Base-by-base conservation (phyloP, 1,140 invertebrate genomes). In the Solen grandis region DNA sequence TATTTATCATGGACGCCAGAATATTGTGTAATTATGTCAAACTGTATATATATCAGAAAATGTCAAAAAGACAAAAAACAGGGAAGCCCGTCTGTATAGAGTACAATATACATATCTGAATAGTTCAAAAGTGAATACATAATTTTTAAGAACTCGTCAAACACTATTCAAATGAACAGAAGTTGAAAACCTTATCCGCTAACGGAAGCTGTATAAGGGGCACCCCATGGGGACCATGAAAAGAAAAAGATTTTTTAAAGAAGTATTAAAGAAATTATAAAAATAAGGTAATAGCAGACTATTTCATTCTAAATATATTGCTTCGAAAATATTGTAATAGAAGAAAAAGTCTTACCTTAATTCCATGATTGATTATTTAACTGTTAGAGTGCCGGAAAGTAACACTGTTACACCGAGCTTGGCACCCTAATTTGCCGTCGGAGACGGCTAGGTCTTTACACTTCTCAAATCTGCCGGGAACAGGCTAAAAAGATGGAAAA, bases 341-440 rank as follows among this genome's bases (percentile, higher is more conserved):
- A n/a, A 41, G 3, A 38, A 46, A 22, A 31, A 8, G 14, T 36
- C 60, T 76, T 55, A 76, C 74, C 74, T 76, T 36, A 76, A 55
- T 33, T 76, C 74, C 74, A 76, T 76, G 60, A 29, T 76, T 76
- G 31, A 19, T 54, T 25, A n/a, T n/a, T n/a, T n/a, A n/a, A n/a
- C n/a, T n/a, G n/a, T n/a, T n/a, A n/a, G n/a, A n/a, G n/a, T n/a
- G n/a, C n/a, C n/a, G n/a, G n/a, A n/a, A n/a, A n/a, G n/a, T n/a
- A n/a, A n/a, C n/a, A n/a, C n/a, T n/a, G n/a, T n/a, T n/a, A n/a
- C n/a, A n/a, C n/a, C n/a, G n/a, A n/a, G n/a, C n/a, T n/a, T n/a
- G n/a, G n/a, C n/a, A n/a, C n/a, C n/a, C n/a, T 55, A 70, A 46
- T 19, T 60, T 29, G 10, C 46, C 70, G 50, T 14, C n/a, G 46